A percentile compares a stretch with the other conserved stretches of the same genome.
phyloP scores from a whole-genome alignment of 2,797 vertebrate genomes.

The Pseudochirops cupreus region DNA sequence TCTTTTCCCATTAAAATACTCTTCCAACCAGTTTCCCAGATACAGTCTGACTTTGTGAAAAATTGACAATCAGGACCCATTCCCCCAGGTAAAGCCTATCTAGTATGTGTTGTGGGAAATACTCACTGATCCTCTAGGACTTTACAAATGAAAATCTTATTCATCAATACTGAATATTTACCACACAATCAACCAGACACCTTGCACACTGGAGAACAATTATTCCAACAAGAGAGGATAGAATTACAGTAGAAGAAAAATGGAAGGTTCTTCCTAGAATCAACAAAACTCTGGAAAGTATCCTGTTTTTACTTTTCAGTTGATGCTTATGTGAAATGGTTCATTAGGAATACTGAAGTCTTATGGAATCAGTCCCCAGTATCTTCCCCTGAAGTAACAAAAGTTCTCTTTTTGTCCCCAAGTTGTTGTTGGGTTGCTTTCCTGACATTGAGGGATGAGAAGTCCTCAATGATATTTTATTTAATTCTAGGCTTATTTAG shows the following conservation, averaged over 20 bases:
- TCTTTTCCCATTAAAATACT: background rate
- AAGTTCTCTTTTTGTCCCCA: background rate
- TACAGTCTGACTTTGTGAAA: background rate
- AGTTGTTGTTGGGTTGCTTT: background rate
- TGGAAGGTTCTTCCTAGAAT: background rate
- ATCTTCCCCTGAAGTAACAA: background rate
- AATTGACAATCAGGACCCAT: background rate
- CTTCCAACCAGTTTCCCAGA: background rate
- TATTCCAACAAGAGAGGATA: background rate
- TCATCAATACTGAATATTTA: background rate
- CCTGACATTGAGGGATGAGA: background rate
- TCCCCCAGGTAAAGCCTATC: background rate
- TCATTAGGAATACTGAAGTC: background rate
- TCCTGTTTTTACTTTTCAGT: background rate
- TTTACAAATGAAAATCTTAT: background rate
- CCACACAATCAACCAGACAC: background rate
- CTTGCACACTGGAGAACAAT: background rate
- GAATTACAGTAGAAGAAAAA: background rate
- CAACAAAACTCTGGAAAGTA: background rate
- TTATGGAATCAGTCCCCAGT: background rate
- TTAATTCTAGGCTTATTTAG: background rate
- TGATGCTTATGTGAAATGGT: background rate
- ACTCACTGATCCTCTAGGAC: background rate
- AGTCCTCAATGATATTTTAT: background rate
- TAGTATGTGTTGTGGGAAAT: background rate